Conservation (phyloP, 2,113 vertebrate genomes). For the Myocastor coypus region DNA sequence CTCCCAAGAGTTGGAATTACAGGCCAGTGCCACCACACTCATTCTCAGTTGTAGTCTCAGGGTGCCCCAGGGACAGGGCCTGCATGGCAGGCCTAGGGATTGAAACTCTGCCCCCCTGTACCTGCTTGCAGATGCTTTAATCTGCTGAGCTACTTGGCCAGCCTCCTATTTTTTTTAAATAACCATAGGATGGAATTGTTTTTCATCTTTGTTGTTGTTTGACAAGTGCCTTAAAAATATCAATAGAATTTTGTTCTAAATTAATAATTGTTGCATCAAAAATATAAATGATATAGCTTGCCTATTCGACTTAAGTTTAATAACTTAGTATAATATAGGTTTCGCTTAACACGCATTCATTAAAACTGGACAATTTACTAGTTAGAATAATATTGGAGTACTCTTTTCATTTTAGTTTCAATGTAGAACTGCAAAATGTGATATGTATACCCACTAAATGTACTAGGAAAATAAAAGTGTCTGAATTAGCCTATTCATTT, state of each 20-base stretch:
- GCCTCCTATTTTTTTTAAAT: neutral
- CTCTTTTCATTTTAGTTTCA: neutral
- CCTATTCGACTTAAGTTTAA: neutral
- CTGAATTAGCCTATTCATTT: neutral
- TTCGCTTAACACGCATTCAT: neutral
- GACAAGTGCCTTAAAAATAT: neutral
- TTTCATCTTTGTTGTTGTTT: neutral
- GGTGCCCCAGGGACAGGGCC: no score
- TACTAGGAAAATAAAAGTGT: neutral
- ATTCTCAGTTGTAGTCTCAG: no score
- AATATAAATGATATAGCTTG: neutral
- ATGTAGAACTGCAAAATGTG: neutral
- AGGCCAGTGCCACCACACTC: no score
- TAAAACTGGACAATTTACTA: neutral
- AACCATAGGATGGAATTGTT: neutral
- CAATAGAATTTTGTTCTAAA: neutral
- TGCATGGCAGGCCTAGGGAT: no score
- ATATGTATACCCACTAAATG: neutral
- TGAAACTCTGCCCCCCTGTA: no score
- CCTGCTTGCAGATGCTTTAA: no score
- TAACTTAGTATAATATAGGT: neutral
- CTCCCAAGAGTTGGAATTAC: no score
- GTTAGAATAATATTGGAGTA: slow-evolving; percentile 2
- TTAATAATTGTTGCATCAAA: slow-evolving; percentile 26
- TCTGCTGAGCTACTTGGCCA: no score